Base-by-base conservation (phyloP, 2,113 vertebrate genomes). In the Synodontis membranacea region DNA sequence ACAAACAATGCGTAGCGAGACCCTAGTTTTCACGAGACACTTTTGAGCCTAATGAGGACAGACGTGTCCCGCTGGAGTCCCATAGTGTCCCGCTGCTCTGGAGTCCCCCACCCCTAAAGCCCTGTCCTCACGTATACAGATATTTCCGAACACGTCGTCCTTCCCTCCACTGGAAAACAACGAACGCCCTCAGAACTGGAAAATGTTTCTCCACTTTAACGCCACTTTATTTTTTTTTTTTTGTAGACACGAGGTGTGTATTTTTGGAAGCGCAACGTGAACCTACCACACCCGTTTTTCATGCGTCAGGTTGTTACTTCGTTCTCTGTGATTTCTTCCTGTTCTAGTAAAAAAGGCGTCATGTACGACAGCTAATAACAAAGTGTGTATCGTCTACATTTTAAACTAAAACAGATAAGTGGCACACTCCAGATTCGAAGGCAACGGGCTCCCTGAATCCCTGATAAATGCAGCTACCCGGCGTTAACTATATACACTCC, bases 41-140 rank as follows among this genome's bases (percentile, higher is more conserved):
- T 46, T 81, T 86, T 76, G 82, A 58, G 46, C 60, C 68, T 83
- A 88, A 87, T 84, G 56, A 86, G 88, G 72, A 42, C 66, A 58
- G 87, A 88, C 84, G 42, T 72, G 62, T 89, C 83, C 37, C 14
- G 56, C 42, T 86, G 75, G 56, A 62, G 56, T 66, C 52, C 60
- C 86, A 84, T 4, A n/a, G 86, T 62, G 25, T 56, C 72, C 75
- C 28, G 68, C 84, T 84, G 79, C 62, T 85, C 56, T 74, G 62
- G 78, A 37, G 48, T 10, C 34, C n/a, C 85, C 42, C 56, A 64
- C 68, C 46, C 82, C 62, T 21, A 37, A 11, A 54, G 31, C 31
- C 4, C 76, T 37, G 19, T 78, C 46, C 48, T 52, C 28, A 78
- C 4, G n/a, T 52, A 19, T 21, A 78, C 0, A 17, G n/a, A 31